Conservation (phyloP, 2,888 invertebrate species). For the Glyphotaelius pellucidus region DNA sequence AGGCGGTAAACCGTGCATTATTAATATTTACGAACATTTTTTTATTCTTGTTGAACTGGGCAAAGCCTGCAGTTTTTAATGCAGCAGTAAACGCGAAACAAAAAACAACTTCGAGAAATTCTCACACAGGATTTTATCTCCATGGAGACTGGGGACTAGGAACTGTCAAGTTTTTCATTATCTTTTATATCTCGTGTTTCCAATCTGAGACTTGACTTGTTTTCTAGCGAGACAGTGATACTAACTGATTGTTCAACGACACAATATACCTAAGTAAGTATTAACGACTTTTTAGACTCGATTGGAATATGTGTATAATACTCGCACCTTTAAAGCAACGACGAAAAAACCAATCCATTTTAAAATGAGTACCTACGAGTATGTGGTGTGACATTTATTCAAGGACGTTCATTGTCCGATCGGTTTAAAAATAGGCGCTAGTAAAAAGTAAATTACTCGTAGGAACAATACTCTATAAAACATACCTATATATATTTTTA, state of each 20-base stretch:
- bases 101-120: not conserved
- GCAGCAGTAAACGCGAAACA: not conserved
- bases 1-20: not conserved
- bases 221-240: not conserved
- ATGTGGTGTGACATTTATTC: not conserved
- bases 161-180: not conserved
- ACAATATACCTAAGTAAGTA: not conserved
- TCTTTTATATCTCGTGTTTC: not conserved
- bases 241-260: not conserved
- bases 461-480: not conserved
- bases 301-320: not conserved
- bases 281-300: not conserved
- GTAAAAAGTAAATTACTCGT: not conserved
- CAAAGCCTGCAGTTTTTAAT: not conserved
- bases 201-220: not conserved
- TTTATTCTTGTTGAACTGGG: not conserved
- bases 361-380: not conserved
- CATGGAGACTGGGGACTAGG: not conserved
- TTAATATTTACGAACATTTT: not conserved
- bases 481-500: not conserved
- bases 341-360: not conserved
- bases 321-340: not conserved
- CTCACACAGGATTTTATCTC: not conserved
- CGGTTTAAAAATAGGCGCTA: not conserved
- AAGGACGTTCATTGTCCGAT: not conserved